These are phyloP conservation scores for Cephalopholis sonnerati DNA, from an alignment of 2,113 vertebrate species.

Conservation along the genomic window DNA sequence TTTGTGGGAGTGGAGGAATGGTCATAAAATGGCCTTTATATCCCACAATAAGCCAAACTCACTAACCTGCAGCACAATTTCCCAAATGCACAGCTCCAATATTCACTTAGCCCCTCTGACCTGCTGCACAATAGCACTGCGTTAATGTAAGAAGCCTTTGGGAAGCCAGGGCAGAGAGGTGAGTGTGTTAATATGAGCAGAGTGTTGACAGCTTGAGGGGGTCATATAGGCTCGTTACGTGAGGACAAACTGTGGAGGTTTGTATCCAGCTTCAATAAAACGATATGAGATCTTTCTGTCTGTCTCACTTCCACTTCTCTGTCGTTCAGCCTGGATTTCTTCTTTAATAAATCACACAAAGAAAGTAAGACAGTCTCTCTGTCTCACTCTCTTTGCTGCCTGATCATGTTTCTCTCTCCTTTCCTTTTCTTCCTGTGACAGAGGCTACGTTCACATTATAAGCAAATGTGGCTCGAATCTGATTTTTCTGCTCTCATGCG, in stretches of 20 bases:
- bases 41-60: slow-evolving; percentile 27
- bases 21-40: slow-evolving; percentile 35
- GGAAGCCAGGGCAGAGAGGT: slow-evolving; percentile 40
- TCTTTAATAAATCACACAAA: slow-evolving; percentile 18
- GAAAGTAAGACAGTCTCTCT: background rate
- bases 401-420: no score
- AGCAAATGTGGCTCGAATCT: no score
- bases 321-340: slow-evolving; percentile 12
- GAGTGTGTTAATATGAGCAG: slow-evolving; percentile 45
- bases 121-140: slow-evolving; percentile 13
- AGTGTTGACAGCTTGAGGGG: slow-evolving; percentile 67
- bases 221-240: slow-evolving; percentile 44
- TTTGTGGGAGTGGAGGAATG: background rate
- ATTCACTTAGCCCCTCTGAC: slow-evolving; percentile 16
- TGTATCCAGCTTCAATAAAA: slow-evolving; percentile 65
- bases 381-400: background rate
- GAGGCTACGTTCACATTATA: no score
- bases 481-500: no score
- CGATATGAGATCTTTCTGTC: slow-evolving; percentile 45
- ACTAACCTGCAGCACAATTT: slow-evolving; percentile 16
- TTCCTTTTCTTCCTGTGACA: no score
- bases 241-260: slow-evolving; percentile 46
- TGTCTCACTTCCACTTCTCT: slow-evolving; percentile 45
- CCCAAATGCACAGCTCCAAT: slow-evolving; percentile 18
- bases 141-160: slow-evolving; percentile 33